Conservation (phyloP, 2,888 invertebrate species). For the Phania funesta region DNA sequence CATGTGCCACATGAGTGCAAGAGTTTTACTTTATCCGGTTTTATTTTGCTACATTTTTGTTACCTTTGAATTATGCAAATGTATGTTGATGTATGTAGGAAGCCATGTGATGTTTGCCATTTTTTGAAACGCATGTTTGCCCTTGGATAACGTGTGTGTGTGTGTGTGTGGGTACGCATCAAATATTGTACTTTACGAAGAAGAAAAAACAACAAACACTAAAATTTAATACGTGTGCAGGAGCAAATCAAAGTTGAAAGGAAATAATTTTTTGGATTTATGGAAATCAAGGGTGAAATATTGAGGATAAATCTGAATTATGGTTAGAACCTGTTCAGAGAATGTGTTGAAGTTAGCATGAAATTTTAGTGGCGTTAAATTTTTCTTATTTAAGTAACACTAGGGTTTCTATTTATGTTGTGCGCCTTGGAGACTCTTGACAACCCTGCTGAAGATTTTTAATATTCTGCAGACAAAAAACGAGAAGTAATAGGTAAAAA, state of each 20-base stretch:
- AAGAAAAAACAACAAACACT: neutral
- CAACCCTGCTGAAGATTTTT: too few relatives aligned
- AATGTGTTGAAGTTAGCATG: too few relatives aligned
- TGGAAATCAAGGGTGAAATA: neutral
- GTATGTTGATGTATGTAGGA: neutral
- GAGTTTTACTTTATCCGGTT: constrained; percentile 11
- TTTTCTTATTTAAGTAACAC: too few relatives aligned
- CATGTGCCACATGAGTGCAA: constrained; percentile 6
- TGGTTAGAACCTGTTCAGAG: too few relatives aligned
- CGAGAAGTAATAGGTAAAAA: too few relatives aligned
- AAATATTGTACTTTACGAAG: constrained; percentile 32
- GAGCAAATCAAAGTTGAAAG: constrained; percentile 37
- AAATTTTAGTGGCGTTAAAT: too few relatives aligned
- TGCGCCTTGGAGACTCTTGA: too few relatives aligned
- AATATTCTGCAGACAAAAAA: too few relatives aligned
- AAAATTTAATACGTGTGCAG: constrained; percentile 4
- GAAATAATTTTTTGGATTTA: constrained; percentile 21
- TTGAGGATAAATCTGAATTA: neutral
- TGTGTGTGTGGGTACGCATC: constrained; percentile 12
- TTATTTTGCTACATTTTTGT: constrained; percentile 4
- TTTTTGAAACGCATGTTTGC: constrained; percentile 53
- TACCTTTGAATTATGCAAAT: constrained; percentile 48
- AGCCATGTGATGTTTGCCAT: constrained; percentile 56
- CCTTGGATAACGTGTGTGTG: constrained; percentile 28
- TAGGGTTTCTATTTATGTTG: too few relatives aligned